phyloP scores from a whole-genome alignment of 2,797 vertebrate species.

The Perodicticus potto region DNA sequence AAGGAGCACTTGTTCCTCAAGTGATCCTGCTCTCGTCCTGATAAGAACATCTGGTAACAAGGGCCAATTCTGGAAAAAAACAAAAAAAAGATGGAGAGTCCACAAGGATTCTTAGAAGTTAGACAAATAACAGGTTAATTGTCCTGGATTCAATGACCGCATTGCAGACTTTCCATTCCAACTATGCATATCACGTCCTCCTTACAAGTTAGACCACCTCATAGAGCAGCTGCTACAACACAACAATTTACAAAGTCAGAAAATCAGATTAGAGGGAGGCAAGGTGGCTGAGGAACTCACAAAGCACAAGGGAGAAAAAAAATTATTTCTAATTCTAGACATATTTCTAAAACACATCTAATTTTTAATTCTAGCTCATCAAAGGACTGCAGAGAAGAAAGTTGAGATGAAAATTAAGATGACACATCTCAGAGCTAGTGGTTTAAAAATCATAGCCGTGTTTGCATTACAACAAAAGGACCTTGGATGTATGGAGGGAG shows the following conservation, averaged over 20 bases:
- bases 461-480: slow-evolving; percentile 27
- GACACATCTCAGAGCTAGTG: not conserved
- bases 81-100: not conserved
- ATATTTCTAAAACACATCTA: slow-evolving; percentile 54
- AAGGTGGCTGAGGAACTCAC: not conserved
- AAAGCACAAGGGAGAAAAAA: not conserved
- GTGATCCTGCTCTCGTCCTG: not conserved
- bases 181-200: not conserved
- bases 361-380: slow-evolving; percentile 51
- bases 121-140: not conserved
- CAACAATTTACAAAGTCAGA: not conserved
- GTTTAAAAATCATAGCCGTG: slow-evolving; percentile 29
- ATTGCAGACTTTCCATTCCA: not conserved
- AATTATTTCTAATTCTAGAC: slow-evolving; percentile 31
- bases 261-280: slow-evolving; percentile 24
- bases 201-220: not conserved
- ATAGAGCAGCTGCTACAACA: not conserved
- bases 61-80: not conserved
- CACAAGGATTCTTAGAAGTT: not conserved
- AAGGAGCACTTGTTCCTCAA: not conserved
- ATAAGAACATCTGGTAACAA: not conserved
- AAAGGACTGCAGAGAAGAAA: slow-evolving; percentile 22
- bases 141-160: not conserved
- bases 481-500: not conserved
- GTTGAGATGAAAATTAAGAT: slow-evolving; percentile 60